Evolutionary conservation across 2,797 vertebrate species (phyloP), one percentile per base, ranked within the genome.

Genomic region (Manis pentadactyla): DNA sequence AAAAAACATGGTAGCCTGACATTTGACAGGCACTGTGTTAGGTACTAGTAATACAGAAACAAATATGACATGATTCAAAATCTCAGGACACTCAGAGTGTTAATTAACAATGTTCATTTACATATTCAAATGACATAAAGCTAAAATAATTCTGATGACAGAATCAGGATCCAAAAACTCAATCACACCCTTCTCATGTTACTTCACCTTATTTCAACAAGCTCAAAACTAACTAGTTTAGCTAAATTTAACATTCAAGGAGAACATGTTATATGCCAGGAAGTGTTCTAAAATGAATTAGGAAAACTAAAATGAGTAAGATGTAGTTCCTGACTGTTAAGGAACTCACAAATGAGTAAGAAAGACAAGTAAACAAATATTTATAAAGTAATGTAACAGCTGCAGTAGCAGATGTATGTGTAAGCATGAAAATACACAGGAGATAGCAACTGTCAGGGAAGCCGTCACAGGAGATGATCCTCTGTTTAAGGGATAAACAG

Each of bases 221-320:
- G 37, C n/a, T 94, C 31, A 84, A 73, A 79, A 92, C 64, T 79
- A 94, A 78, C 61, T 73, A 95, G 42, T 59, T 71, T 29, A 63
- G 21, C 55, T 96, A 77, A 88, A 85, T 49, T 86, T 88, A 90
- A 73, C 34, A 92, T 49, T 83, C 86, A 92, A 23, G 92, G n/a
- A 92, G 21, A 91, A 87, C 11, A 78, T 2, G 63, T 1, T 51
- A 83, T 81, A 18, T 69, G 37, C 64, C 57, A 95, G 46, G 39
- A 93, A 53, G 29, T 46, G 15, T 68, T 13, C 46, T 78, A 83
- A 71, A 39, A 39, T 39, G 27, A 21, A 90, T 27, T 34, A 77
- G 3, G 27, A 77, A 94, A 34, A 74, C 27, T 42, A 90, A 95
- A 94, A 93, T 39, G 23, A 87, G 0, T 57, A 84, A 78, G 37